These are phyloP conservation scores for Yoshiicerus persimilis DNA, from an alignment of 1,140 invertebrate species.

Conservation along the genomic window DNA sequence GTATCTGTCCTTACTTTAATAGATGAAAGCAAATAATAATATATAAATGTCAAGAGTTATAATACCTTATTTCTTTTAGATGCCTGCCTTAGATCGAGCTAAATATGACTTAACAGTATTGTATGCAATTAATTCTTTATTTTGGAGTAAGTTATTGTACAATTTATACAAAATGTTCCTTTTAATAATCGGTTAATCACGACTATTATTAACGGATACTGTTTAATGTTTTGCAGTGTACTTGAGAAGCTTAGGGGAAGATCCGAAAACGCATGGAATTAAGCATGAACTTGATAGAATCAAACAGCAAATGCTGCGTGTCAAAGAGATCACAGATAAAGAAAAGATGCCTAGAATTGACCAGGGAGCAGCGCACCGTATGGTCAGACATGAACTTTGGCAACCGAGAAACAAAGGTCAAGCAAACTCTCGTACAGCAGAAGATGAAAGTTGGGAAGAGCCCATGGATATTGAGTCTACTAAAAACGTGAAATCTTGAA, in stretches of 20 bases:
- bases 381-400: constrained; percentile 34
- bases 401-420: background rate
- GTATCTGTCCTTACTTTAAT: too few relatives aligned
- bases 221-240: too few relatives aligned
- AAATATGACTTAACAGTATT: constrained; percentile 45
- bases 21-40: background rate
- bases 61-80: constrained; percentile 22
- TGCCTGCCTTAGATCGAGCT: constrained; percentile 43
- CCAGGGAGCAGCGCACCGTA: constrained; percentile 41
- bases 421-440: background rate
- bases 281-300: constrained; percentile 48
- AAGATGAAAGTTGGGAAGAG: constrained; percentile 27
- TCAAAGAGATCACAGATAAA: constrained; percentile 44
- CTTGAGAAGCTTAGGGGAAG: constrained; percentile 43
- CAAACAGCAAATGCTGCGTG: constrained; percentile 37
- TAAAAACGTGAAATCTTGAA: background rate
- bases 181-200: too few relatives aligned
- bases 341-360: constrained; percentile 33
- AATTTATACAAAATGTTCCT: too few relatives aligned
- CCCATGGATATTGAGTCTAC: background rate
- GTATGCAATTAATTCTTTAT: constrained; percentile 46
- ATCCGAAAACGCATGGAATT: constrained; percentile 39
- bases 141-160: constrained; percentile 45
- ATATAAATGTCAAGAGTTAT: background rate
- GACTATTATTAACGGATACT: too few relatives aligned